A percentile compares a stretch with the other conserved stretches of the same genome.
These are phyloP conservation scores for Eriosoma lanigerum DNA, from an alignment of 1,140 invertebrate species.

Conservation along the genomic window DNA sequence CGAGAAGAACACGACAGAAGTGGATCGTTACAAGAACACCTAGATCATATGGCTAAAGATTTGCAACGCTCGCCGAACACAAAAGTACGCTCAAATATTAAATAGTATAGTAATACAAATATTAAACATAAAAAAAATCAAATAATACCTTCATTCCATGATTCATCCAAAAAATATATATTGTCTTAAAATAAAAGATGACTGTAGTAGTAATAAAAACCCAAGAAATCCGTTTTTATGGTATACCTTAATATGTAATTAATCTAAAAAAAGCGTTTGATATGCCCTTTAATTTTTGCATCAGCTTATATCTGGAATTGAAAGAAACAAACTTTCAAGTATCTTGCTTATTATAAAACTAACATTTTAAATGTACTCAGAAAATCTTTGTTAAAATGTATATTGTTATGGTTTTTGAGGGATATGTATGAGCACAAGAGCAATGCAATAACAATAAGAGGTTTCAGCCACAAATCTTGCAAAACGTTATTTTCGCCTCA, in stretches of 20 bases:
- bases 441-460: constrained; percentile 49
- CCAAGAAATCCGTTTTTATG: too few species aligned
- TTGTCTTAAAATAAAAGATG: too few species aligned
- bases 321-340: not conserved
- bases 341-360: not conserved
- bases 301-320: not conserved
- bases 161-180: too few species aligned
- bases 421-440: not conserved
- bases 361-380: not conserved
- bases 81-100: constrained; percentile 3
- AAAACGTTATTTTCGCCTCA: not conserved
- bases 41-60: constrained; percentile 49
- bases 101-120: not conserved
- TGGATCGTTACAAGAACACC: constrained; percentile 31
- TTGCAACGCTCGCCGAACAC: constrained; percentile 29
- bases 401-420: constrained; percentile 9
- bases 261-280: too few species aligned
- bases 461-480: constrained; percentile 44
- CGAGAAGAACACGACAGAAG: constrained; percentile 68
- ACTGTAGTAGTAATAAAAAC: too few species aligned
- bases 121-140: not conserved
- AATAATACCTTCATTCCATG: too few species aligned
- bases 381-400: not conserved
- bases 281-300: too few species aligned
- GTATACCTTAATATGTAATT: too few species aligned